A percentile compares a stretch with the other conserved stretches of the same genome.
phyloP scores from a whole-genome alignment of 2,797 vertebrate species.

The Babyrousa celebensis region DNA sequence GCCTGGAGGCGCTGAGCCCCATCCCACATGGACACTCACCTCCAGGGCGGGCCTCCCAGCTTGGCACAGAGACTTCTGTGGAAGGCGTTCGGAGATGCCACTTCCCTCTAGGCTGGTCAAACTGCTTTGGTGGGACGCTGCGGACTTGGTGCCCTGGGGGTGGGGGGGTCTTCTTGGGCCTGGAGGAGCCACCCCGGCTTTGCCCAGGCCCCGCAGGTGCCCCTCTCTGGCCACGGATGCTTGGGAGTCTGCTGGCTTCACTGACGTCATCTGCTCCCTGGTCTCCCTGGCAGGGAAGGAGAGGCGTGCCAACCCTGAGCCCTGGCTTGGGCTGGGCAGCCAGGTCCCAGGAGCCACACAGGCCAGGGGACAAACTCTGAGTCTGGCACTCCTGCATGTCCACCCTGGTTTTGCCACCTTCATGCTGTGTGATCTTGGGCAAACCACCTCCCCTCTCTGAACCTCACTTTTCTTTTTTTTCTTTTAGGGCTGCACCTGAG shows the following conservation, averaged over 20 bases:
- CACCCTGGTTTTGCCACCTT: not conserved
- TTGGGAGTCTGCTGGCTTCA: not conserved
- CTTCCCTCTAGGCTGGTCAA: slow-evolving; percentile 89
- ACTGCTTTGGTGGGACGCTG: slow-evolving; percentile 89
- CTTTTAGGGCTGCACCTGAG: too few species aligned
- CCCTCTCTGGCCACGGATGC: not conserved
- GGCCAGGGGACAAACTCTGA: too few species aligned
- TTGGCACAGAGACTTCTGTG: slow-evolving; percentile 81
- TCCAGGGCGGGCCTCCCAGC: slow-evolving; percentile 80
- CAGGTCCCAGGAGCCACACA: not conserved
- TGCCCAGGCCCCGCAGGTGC: not conserved
- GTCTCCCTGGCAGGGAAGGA: slow-evolving; percentile 75
- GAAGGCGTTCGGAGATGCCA: slow-evolving; percentile 66
- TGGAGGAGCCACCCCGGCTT: not conserved
- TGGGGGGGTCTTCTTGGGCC: accelerated
- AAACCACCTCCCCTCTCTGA: not conserved
- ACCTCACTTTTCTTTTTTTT: not conserved
- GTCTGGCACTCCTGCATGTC: not conserved
- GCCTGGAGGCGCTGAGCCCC: not conserved
- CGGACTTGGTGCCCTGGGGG: not conserved
- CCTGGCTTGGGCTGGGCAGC: not conserved
- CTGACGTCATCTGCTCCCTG: not conserved
- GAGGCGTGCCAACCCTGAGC: not conserved
- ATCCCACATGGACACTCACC: slow-evolving; percentile 86
- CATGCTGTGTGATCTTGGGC: not conserved